Base-by-base conservation (phyloP, 2,113 vertebrate species). In the Hassar affinis region DNA sequence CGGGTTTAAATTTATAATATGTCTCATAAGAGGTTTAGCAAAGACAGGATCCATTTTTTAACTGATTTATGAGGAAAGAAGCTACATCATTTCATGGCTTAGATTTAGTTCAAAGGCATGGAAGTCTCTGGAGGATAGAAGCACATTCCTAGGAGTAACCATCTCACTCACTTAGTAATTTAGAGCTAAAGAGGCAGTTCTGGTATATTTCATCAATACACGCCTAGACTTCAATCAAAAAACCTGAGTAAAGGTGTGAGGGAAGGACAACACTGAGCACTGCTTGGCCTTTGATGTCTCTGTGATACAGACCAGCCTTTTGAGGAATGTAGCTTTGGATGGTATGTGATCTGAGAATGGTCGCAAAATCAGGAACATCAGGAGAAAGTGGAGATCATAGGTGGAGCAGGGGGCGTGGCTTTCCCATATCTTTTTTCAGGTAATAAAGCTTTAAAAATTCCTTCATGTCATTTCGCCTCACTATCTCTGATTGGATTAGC, bases 221-320 rank as follows among this genome's bases (percentile, higher is more conserved):
- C 49, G 64, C 42, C 87, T 77, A 85, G 25, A 27, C 51, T 81
- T 87, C 71, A 87, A 83, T 62, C 30, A 54, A 88, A 84, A 62
- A 56, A 74, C 47, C 84, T 69, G 84, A 57, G 54, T 1, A 54
- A n/a, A 20, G 84, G 71, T 74, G 30, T 86, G 78, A 42, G 51
- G 6, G 38, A 51, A 38, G 33, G 18, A 52, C 54, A 47, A 45
- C 66, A 71, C 52, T 4, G 4, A 33, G 76, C 35, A 56, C 56
- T 57, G 0, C 49, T 72, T 77, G 30, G 62, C 71, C 88, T 91
- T 90, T 91, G 88, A 90, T 88, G 74, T 81, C 51, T 69, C 86
- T 45, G 59, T 68, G 25, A 27, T 85, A 78, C 68, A 62, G 82
- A 83, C 20, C 62, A 86, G 27, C n/a, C 79, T n/a, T 38, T 38